Base-by-base conservation (phyloP, 2,888 invertebrate species). In the Orthonevra nobilis region DNA sequence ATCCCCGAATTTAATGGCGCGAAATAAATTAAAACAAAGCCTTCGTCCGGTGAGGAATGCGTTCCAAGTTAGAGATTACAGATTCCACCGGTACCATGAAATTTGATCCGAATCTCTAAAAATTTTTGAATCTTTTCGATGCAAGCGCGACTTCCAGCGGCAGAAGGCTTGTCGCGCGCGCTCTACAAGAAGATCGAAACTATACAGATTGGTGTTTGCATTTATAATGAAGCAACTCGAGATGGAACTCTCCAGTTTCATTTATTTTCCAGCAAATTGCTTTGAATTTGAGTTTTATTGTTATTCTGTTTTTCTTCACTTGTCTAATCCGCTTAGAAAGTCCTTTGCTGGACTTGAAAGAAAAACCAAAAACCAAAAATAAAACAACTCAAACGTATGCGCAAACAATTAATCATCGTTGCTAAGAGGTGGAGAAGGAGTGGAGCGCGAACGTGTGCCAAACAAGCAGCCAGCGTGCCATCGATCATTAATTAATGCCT, bases 401-500 rank as follows among this genome's bases (percentile, higher is more conserved):
- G 19, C 34, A 10, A 56, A 73, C 64, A 58, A 73, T 64, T 66
- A 73, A 73, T 73, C 66, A 73, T 66, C 52, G 44, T 36, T 23
- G 40, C 30, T 12, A 17, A 20, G 23, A 61, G 26, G 20, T 10
- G 40, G 48, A 34, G 72, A 44, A 46, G 14, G 36, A n/a, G n/a
- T n/a, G n/a, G n/a, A n/a, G n/a, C n/a, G n/a, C n/a, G n/a, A n/a
- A n/a, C 19, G 10, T 9, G 26, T 36, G 15, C 30, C 46, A 32
- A 68, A 58, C 30, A 23, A 34, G 54, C 23, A 17, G 23, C 23
- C 5, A 5, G 23, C 15, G 15, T 19, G 23, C 58, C 50, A 73
- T 66, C 66, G 66, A 73, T 73, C 73, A 73, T 73, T 66, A 73
- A 73, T 73, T 66, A 73, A 63, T 46, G 73, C 42, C 40, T 32